These are phyloP conservation scores for Lasioglossum pauxillum DNA, from an alignment of 2,888 invertebrate genomes.

Conservation along the genomic window DNA sequence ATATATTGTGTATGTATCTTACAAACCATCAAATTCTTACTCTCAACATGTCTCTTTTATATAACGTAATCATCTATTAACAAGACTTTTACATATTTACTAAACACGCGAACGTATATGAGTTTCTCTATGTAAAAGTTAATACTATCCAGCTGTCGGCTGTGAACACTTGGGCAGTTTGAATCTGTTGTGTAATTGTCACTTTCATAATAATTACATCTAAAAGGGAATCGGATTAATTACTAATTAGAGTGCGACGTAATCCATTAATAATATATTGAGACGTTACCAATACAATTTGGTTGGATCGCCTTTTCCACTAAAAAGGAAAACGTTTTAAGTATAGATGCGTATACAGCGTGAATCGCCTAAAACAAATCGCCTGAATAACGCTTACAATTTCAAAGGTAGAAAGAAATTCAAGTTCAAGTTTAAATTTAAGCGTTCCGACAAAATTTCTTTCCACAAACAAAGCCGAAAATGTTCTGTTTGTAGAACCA, in stretches of 20 bases:
- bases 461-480: neutral
- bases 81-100: slow-evolving; percentile 62
- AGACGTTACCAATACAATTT: neutral
- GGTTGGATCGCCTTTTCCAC: neutral
- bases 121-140: slow-evolving; percentile 74
- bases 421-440: neutral
- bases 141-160: slow-evolving; percentile 77
- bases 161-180: slow-evolving; percentile 84
- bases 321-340: slow-evolving; percentile 13
- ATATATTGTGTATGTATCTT: slow-evolving; percentile 48
- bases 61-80: slow-evolving; percentile 66
- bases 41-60: slow-evolving; percentile 55
- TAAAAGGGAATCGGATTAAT: slow-evolving; percentile 48
- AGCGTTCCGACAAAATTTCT: neutral
- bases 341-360: neutral
- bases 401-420: neutral
- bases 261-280: slow-evolving; percentile 5
- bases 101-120: slow-evolving; percentile 38
- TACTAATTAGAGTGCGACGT: neutral
- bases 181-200: slow-evolving; percentile 71
- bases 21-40: slow-evolving; percentile 60
- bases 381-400: neutral
- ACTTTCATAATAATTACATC: slow-evolving; percentile 52
- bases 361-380: neutral
- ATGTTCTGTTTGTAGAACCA: neutral